Evolutionary conservation across 2,888 invertebrate species (phyloP), one percentile per base, ranked within the genome.

Genomic region (Neoitamus cyanurus): DNA sequence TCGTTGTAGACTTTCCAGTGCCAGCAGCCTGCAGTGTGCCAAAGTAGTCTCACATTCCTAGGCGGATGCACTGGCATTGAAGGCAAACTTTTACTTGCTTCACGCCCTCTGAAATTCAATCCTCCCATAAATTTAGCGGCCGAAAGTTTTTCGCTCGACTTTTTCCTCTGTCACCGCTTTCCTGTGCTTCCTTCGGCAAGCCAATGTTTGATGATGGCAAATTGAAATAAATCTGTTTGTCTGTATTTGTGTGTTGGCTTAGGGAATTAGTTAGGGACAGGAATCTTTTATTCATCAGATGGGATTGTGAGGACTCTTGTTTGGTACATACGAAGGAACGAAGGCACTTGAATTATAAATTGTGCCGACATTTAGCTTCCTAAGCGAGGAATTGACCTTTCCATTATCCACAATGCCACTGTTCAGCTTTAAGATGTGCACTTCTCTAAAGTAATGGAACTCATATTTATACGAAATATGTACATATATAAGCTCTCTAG

Each of bases 181-280:
- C 25, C 36, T 68, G 30, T 48, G 77, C 34, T 82, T 82, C 58
- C 69, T 48, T 78, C 48, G 82, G 69, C 15, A 3, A 20, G 25
- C 37, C 82, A 82, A 82, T 69, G 82, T 82, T 82, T 82, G 82
- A 82, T 82, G 82, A 82, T 34, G 82, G 82, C 82, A 82, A 82
- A 82, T 82, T 82, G 82, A 82, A 82, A 82, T 82, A 82, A 82
- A 82, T 82, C 82, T 82, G 82, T 82, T 82, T 82, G 82, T 69
- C 82, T 69, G 82, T 82, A 37, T 82, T 82, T 82, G 82, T 82
- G 69, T 68, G 82, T 82, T 82, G 82, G 82, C 82, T 82, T 82
- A 82, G 82, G 69, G 82, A 82, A 82, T 82, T 82, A 82, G 82
- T 82, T 82, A 68, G 68, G 69, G 82, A 36, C 69, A 48, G 68